phyloP scores from a whole-genome alignment of 2,797 vertebrate species.

The Myotis findleyi region DNA sequence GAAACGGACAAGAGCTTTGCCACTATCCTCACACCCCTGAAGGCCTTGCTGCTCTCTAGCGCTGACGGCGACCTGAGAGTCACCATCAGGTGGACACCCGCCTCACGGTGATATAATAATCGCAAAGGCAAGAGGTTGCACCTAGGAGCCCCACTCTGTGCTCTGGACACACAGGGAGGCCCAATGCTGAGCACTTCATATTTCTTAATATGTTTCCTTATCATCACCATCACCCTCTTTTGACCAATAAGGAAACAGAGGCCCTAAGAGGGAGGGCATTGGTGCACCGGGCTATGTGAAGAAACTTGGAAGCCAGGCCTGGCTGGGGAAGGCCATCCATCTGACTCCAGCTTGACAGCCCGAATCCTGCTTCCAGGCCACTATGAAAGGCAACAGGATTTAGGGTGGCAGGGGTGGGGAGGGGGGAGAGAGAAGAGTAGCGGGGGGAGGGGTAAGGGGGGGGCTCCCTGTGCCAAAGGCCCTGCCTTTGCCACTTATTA shows the following conservation, averaged over 20 bases:
- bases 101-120: not conserved
- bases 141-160: not conserved
- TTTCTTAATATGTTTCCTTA: not conserved
- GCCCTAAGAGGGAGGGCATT: not conserved
- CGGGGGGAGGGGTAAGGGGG: not conserved
- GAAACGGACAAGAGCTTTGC: not conserved
- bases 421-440: too few relatives aligned
- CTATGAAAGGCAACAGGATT: constrained; percentile 42
- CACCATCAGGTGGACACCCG: not conserved
- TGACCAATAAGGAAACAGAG: not conserved
- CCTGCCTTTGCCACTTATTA: not conserved
- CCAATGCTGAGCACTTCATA: not conserved
- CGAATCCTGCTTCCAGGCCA: constrained; percentile 66
- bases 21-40: not conserved
- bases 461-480: not conserved
- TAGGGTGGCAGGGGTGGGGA: not conserved
- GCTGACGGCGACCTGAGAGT: not conserved
- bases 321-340: constrained; percentile 63
- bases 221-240: not conserved
- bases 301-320: constrained; percentile 66
- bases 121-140: not conserved
- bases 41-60: not conserved
- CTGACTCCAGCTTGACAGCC: constrained; percentile 67
- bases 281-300: too few relatives aligned
- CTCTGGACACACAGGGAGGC: not conserved